Percentiles rank a stretch among this genome's conserved stretches.
Conservation (phyloP, 2,797 vertebrate species). For the Schizothorax lantsangensis region DNA sequence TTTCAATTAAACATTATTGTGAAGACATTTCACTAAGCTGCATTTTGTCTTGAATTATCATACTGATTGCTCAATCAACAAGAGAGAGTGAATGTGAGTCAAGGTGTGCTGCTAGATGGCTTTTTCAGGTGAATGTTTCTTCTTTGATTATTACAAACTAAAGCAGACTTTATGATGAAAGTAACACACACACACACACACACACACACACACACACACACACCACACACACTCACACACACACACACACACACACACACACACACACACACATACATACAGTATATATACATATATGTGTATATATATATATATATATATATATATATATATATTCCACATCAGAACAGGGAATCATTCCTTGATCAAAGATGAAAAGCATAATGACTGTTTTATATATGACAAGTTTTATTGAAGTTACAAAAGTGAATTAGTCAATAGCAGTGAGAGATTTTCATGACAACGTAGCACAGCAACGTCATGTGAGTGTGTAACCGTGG, state of each 20-base stretch:
- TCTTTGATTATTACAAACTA: constrained; percentile 37
- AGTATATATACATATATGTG: too few species aligned
- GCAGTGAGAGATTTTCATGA: neutral
- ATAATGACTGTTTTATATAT: too few species aligned
- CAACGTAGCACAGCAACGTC: neutral
- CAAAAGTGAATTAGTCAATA: too few species aligned
- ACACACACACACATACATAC: too few species aligned
- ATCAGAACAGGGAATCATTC: too few species aligned
- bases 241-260: too few species aligned
- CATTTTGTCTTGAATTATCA: constrained; percentile 75
- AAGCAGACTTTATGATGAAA: constrained; percentile 7
- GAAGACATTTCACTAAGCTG: constrained; percentile 70
- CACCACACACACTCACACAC: too few species aligned
- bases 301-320: neutral
- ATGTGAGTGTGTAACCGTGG: neutral
- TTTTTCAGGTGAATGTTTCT: constrained; percentile 5
- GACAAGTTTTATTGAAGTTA: too few species aligned
- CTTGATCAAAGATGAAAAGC: too few species aligned
- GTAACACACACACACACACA: too few species aligned
- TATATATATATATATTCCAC: too few species aligned
- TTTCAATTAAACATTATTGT: constrained; percentile 78
- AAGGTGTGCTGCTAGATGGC: constrained; percentile 19
- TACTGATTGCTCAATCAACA: constrained; percentile 71
- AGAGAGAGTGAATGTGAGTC: constrained; percentile 25
- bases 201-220: too few species aligned